phyloP scores from a whole-genome alignment of 2,888 invertebrate species.

The Ephialtes manifestator region DNA sequence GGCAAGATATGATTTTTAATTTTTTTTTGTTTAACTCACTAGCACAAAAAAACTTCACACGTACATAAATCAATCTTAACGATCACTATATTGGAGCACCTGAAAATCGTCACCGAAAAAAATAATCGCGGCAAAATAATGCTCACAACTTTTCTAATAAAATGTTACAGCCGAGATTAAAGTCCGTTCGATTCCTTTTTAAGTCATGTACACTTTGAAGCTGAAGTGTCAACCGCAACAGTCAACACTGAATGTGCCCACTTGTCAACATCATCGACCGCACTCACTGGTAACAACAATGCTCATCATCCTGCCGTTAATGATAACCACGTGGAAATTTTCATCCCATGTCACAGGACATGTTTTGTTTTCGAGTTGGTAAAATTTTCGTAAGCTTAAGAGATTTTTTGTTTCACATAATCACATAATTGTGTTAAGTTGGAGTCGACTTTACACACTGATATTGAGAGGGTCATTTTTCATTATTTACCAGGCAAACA shows the following conservation, averaged over 20 bases:
- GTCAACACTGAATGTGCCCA: constrained; percentile 31
- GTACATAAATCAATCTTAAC: neutral
- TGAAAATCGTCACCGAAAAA: neutral
- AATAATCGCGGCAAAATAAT: neutral
- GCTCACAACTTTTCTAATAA: neutral
- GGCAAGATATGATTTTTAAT: neutral
- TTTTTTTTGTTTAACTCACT: neutral
- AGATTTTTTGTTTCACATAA: constrained; percentile 1
- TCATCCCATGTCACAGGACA: constrained; percentile 53
- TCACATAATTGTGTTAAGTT: constrained; percentile 30
- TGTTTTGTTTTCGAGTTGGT: constrained; percentile 24
- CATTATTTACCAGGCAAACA: neutral
- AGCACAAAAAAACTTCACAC: neutral
- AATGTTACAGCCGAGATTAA: constrained; percentile 5
- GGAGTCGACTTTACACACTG: constrained; percentile 2
- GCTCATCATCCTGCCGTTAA: constrained; percentile 11
- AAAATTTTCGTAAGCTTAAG: neutral
- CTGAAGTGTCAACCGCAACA: constrained; percentile 31
- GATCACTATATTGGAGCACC: neutral
- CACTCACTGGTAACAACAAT: constrained; percentile 31
- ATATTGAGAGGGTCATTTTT: neutral
- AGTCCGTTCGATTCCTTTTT: constrained; percentile 22
- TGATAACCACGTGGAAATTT: constrained; percentile 58
- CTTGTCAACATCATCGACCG: constrained; percentile 40
- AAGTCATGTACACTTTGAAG: constrained; percentile 52